phyloP scores from a whole-genome alignment of 2,113 vertebrate species.

The Larimichthys crocea region DNA sequence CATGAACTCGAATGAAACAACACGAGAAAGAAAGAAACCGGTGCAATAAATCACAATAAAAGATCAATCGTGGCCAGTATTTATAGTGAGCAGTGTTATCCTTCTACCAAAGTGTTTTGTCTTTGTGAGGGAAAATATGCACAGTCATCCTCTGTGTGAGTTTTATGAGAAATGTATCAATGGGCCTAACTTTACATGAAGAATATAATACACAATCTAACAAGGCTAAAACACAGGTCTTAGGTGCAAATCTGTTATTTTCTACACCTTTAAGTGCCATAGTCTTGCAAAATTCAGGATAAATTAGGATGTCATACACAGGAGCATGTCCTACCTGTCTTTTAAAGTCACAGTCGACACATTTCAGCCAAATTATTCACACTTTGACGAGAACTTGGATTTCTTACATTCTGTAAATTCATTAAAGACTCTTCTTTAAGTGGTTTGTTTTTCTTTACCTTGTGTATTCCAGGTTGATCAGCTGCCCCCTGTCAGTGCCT shows the following conservation, averaged over 20 bases:
- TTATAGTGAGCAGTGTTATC: background rate
- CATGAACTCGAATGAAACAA: background rate
- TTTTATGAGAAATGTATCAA: background rate
- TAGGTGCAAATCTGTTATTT: background rate
- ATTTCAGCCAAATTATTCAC: background rate
- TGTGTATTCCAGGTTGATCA: conserved; percentile 69
- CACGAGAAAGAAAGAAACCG: background rate
- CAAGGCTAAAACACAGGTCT: no score
- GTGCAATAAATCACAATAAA: background rate
- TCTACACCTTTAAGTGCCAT: no score
- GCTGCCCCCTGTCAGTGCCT: conserved; percentile 3
- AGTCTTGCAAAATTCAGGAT: background rate
- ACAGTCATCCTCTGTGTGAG: background rate
- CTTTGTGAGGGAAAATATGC: background rate
- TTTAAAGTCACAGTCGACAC: background rate
- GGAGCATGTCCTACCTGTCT: background rate
- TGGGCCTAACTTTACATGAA: background rate
- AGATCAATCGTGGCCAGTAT: background rate
- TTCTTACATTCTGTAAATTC: conserved; percentile 7
- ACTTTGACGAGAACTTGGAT: background rate
- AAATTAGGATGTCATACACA: background rate
- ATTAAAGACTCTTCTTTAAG: background rate
- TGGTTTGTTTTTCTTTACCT: conserved; percentile 31
- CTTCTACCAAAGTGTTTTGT: background rate
- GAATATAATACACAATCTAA: background rate